Percentiles rank a stretch among this genome's conserved stretches.
Evolutionary conservation across 2,113 vertebrate species (phyloP).

Genomic region (Melanerpes aurifrons): DNA sequence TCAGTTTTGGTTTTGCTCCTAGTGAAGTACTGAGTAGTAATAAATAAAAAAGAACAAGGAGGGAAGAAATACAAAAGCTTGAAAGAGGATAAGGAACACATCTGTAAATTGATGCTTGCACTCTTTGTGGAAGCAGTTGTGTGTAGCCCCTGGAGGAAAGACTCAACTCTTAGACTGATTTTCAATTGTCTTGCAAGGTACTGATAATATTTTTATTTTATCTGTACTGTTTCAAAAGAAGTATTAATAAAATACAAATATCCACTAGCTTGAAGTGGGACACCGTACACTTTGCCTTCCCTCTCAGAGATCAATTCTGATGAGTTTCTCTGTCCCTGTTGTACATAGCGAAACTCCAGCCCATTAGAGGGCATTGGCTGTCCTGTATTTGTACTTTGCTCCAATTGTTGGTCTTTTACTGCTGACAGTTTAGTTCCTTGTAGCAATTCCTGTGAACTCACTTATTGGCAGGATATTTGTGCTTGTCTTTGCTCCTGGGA

Average conservation of each 20-base stretch:
- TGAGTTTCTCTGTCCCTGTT: neutral
- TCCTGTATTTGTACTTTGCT: conserved; percentile 25
- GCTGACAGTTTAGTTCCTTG: conserved; percentile 38
- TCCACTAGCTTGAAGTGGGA: neutral
- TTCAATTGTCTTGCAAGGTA: neutral
- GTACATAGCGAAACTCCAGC: neutral
- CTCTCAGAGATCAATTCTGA: neutral
- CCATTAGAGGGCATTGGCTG: conserved; percentile 37
- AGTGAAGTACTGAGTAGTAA: neutral
- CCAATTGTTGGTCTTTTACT: neutral
- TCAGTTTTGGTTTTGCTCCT: neutral
- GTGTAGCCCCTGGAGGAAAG: neutral
- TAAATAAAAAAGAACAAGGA: neutral
- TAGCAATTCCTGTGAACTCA: conserved; percentile 59
- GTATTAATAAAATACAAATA: neutral
- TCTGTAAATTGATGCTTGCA: neutral
- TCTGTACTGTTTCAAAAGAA: neutral
- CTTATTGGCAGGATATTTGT: conserved; percentile 59
- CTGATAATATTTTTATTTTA: neutral
- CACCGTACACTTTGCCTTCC: neutral
- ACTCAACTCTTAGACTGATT: neutral
- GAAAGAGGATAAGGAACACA: neutral
- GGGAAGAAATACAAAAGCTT: neutral
- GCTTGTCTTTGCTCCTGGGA: conserved; percentile 56
- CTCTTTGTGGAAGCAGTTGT: neutral